Evolutionary conservation across 1,140 invertebrate genomes (phyloP).

Genomic region (Wiebesia pumilae): DNA sequence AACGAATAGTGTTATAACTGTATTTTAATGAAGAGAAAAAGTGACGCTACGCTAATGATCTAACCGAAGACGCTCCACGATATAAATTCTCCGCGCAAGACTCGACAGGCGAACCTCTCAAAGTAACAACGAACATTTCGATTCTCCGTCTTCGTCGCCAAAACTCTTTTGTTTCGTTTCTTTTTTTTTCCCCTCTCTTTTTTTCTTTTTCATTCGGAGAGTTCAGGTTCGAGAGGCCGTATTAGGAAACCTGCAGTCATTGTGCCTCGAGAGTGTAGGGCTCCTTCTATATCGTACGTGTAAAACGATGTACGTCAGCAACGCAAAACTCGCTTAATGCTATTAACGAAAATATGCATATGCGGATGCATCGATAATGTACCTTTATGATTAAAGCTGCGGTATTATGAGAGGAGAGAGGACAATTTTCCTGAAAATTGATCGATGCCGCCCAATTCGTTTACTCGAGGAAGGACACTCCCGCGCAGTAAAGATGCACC

Average conservation of each 20-base stretch:
- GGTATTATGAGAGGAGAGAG: not conserved
- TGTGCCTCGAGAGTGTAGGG: conserved; percentile 55
- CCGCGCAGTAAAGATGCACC: too few relatives aligned
- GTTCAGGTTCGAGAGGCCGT: conserved; percentile 57
- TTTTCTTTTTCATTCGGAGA: conserved; percentile 10
- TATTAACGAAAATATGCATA: conserved; percentile 17
- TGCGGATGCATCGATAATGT: not conserved
- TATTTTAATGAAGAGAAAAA: conserved; percentile 29
- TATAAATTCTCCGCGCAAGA: not conserved
- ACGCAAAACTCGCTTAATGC: conserved; percentile 11
- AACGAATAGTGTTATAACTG: conserved; percentile 24
- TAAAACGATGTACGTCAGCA: conserved; percentile 53
- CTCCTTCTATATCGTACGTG: conserved; percentile 20
- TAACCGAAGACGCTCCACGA: not conserved
- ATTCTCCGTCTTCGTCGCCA: conserved; percentile 47
- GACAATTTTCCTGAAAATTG: not conserved
- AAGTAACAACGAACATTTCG: not conserved
- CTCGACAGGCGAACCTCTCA: not conserved
- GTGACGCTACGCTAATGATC: conserved; percentile 11
- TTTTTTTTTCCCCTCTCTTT: conserved; percentile 49
- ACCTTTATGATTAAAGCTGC: not conserved
- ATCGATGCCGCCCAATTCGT: not conserved
- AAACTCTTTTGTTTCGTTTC: conserved; percentile 59
- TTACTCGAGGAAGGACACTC: too few relatives aligned
- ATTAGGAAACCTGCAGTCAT: conserved; percentile 72